A percentile compares a stretch with the other conserved stretches of the same genome.
Conservation (phyloP, 2,888 invertebrate species). For the Cerastis rubricosa region DNA sequence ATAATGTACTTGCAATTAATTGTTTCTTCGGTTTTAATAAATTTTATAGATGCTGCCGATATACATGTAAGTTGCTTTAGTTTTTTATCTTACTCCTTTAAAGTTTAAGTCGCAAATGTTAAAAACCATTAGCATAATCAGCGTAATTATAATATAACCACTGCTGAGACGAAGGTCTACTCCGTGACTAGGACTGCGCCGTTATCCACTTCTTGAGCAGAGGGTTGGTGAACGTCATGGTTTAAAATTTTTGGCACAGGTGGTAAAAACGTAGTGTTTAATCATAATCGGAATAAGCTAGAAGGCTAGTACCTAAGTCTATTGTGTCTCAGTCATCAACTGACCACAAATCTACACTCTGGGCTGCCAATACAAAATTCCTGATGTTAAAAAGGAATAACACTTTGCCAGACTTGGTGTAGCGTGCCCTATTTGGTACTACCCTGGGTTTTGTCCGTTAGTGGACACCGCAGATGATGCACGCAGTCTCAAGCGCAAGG, state of each 20-base stretch:
- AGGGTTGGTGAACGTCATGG: too few relatives aligned
- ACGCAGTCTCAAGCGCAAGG: too few relatives aligned
- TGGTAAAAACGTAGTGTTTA: too few relatives aligned
- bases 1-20: constrained; percentile 61
- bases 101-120: not conserved
- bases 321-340: too few relatives aligned
- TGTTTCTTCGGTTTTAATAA: constrained; percentile 47
- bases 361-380: not conserved
- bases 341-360: not conserved
- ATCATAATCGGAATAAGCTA: too few relatives aligned
- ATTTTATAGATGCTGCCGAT: constrained; percentile 44
- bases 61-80: constrained; percentile 45
- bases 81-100: not conserved
- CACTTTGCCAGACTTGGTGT: not conserved
- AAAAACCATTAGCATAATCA: not conserved
- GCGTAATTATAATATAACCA: not conserved
- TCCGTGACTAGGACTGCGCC: not conserved
- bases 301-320: too few relatives aligned
- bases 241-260: too few relatives aligned
- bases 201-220: not conserved
- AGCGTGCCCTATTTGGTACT: too few relatives aligned
- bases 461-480: too few relatives aligned
- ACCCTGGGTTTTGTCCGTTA: too few relatives aligned
- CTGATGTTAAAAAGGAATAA: not conserved
- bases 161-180: too few relatives aligned